phyloP scores from a whole-genome alignment of 2,797 vertebrate genomes.

The Euthynnus affinis region DNA sequence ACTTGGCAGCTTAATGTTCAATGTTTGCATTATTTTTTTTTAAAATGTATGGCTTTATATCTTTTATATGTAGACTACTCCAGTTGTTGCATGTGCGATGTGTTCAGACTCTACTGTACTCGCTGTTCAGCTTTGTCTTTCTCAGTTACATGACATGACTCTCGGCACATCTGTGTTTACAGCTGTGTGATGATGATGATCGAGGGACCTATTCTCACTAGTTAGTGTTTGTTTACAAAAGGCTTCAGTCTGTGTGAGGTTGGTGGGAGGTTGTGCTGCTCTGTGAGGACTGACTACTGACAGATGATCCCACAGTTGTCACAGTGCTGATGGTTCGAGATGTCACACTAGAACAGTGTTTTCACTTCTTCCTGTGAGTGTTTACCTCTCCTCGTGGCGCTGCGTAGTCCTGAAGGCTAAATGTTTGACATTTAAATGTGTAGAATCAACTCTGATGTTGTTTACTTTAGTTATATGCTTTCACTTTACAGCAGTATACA shows the following conservation, averaged over 20 bases:
- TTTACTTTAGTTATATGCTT: not conserved
- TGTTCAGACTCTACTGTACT: constrained; percentile 37
- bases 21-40: no score
- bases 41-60: not conserved
- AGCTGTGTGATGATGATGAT: constrained; percentile 70
- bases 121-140: constrained; percentile 52
- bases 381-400: not conserved
- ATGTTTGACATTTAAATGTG: not conserved
- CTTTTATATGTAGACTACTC: not conserved
- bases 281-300: constrained; percentile 50
- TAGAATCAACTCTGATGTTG: not conserved
- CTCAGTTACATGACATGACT: constrained; percentile 49
- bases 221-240: constrained; percentile 71
- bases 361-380: constrained; percentile 1
- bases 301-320: constrained; percentile 55
- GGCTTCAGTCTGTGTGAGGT: constrained; percentile 48
- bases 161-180: constrained; percentile 77
- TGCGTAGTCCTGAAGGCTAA: not conserved
- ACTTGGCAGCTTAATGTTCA: constrained; percentile 19
- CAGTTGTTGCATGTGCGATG: constrained; percentile 22
- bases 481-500: not conserved
- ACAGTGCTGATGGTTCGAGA: constrained; percentile 27
- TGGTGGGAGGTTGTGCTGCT: constrained; percentile 52
- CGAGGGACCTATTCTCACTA: constrained; percentile 60
- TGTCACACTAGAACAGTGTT: constrained; percentile 16